Evolutionary conservation across 2,888 invertebrate species (phyloP).

Genomic region (Globia sparganii): DNA sequence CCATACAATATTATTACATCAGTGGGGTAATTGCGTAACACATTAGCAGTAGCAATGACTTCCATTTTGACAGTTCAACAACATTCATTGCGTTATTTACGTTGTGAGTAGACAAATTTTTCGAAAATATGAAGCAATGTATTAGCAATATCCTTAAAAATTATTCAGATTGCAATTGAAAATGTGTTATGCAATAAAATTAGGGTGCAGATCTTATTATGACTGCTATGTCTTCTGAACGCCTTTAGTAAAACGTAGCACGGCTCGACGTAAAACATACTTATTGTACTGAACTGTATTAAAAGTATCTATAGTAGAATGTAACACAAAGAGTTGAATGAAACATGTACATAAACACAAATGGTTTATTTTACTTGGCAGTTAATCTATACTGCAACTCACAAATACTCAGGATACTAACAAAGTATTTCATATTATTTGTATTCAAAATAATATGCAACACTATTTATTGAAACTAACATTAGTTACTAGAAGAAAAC

Average conservation of each 20-base stretch:
- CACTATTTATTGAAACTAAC: slow-evolving; percentile 67
- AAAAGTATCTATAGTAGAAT: slow-evolving; percentile 25
- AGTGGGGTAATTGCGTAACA: neutral
- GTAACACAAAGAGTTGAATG: slow-evolving; percentile 39
- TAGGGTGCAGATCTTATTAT: slow-evolving; percentile 29
- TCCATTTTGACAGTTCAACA: neutral
- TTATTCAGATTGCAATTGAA: neutral
- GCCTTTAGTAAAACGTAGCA: slow-evolving; percentile 22
- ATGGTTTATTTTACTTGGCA: slow-evolving; percentile 38
- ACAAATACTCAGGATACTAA: slow-evolving; percentile 75
- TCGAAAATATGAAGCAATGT: no score
- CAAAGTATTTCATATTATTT: slow-evolving; percentile 55
- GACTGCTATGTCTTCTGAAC: slow-evolving; percentile 47
- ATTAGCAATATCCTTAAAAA: no score
- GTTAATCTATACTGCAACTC: slow-evolving; percentile 51
- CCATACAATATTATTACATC: slow-evolving; percentile 44
- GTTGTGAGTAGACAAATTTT: neutral
- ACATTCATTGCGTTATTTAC: neutral
- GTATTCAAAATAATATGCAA: slow-evolving; percentile 59
- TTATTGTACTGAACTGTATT: slow-evolving; percentile 28
- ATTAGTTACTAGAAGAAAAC: slow-evolving; percentile 46
- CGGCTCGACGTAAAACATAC: slow-evolving; percentile 18
- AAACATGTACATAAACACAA: slow-evolving; percentile 47
- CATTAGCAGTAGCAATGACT: neutral
- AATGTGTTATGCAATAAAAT: neutral